Evolutionary conservation across 1,140 invertebrate genomes (phyloP), one percentile per base, ranked within the genome.

Genomic region (Drosophila burlai): DNA sequence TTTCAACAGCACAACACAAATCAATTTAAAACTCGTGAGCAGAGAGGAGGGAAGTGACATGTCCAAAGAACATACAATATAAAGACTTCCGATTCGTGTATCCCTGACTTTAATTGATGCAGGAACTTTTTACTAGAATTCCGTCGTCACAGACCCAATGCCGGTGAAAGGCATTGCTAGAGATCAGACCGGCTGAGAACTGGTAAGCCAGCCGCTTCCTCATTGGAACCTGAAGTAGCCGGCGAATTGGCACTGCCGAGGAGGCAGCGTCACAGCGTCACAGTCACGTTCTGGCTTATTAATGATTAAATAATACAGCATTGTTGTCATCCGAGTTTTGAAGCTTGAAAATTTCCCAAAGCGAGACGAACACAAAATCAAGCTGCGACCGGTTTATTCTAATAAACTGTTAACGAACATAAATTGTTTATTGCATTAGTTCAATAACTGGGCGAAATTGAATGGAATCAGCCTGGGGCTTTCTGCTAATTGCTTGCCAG

Each of bases 341-440:
- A 31, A 49, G 74, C 60, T 61, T 66, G 54, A 60, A 74, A 76
- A 58, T 42, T 34, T 57, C 55, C 34, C 13, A 68, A 40, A 47
- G 65, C 64, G n/a, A 42, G 26, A n/a, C 29, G 31, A 26, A 52
- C 26, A 50, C 26, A 49, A 52, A 72, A 77, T 69, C 58, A 62
- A 46, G 74, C 40, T 69, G 26, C 34, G 45, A 59, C 65, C 59
- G 58, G 74, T 77, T 63, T 9, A 45, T 45, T 62, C 74, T 46
- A 78, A 77, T 54, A 60, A 78, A 57, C 26, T 34, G 29, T 59
- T 54, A 79, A 71, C 59, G 54, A 79, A 62, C 42, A 34, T 24
- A 57, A 71, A 79, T 77, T 71, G 54, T 46, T 71, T 69, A 71
- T 64, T 71, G 65, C 58, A 79, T 78, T 79, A 78, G 46, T 64